A percentile compares a stretch with the other conserved stretches of the same genome.
These are phyloP conservation scores for Enteromius afrohamiltoni DNA, from an alignment of 2,797 vertebrate species.

Conservation along the genomic window DNA sequence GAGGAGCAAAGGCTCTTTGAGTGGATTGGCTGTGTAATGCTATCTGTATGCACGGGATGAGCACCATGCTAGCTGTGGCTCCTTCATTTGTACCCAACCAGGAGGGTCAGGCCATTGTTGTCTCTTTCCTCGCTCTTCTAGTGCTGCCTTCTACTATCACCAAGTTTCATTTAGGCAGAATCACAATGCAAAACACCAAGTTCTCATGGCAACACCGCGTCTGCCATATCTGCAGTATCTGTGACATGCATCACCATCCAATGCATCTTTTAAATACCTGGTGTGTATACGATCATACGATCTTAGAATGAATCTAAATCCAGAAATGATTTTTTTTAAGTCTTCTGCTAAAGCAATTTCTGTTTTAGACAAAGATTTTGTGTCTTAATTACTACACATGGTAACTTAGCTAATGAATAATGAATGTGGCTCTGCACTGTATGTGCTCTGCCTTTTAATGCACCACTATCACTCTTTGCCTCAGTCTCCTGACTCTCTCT, in stretches of 20 bases:
- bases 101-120: conserved; percentile 67
- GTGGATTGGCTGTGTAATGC: conserved; percentile 80
- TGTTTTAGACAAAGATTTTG: conserved; percentile 74
- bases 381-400: conserved; percentile 83
- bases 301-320: conserved; percentile 64
- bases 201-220: conserved; percentile 49
- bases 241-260: conserved; percentile 10
- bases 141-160: conserved; percentile 63
- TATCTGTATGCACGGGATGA: conserved; percentile 81
- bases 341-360: conserved; percentile 71
- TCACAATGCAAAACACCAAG: conserved; percentile 27
- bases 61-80: conserved; percentile 61
- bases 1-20: conserved; percentile 70
- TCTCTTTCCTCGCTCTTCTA: conserved; percentile 60
- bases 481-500: conserved; percentile 51
- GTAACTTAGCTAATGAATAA: conserved; percentile 85
- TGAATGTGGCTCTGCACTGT: conserved; percentile 79
- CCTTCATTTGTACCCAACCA: conserved; percentile 72
- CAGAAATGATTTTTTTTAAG: conserved; percentile 54
- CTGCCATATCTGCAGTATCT: conserved; percentile 8
- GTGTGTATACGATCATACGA: conserved; percentile 55
- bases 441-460: conserved; percentile 84
- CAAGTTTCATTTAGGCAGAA: conserved; percentile 47
- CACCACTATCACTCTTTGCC: conserved; percentile 66
- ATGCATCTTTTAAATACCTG: background rate